Evolutionary conservation across 2,888 invertebrate genomes (phyloP), one percentile per base, ranked within the genome.

Genomic region (Lobophora halterata): DNA sequence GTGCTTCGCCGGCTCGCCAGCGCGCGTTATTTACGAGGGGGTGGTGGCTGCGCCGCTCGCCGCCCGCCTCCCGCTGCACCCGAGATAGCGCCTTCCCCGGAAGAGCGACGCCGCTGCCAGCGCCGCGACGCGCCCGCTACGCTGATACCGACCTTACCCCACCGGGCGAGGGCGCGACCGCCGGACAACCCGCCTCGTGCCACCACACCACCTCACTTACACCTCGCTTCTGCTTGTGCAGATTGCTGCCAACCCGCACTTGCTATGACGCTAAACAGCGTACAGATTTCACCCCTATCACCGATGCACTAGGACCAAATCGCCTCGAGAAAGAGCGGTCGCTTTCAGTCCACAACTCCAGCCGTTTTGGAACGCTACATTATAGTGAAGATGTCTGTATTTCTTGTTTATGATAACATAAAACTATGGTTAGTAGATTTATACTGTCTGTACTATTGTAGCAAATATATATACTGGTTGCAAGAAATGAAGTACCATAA

Each of bases 1-100:
- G 79, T 74, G 86, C 86, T 82, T 85, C 82, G 87, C 83, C 83
- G 81, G 80, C 86, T 85, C 85, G 86, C 87, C 87, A 82, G 85
- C 79, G 80, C 79, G 79, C 79, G 83, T 81, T 85, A 85, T 87
- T 86, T 86, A 86, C 82, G 86, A 82, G 77, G 82, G 85, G 82
- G 81, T 71, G 78, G 74, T 54, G 57, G 62, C 55, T 62, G 58
- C 61, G 63, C 62, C 65, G 46, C 55, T 65, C 62, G 49, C 49
- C 49, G 58, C 64, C 50, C 42, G 59, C 63, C 73, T 58, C 72
- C 70, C 73, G 73, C 65, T 78, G 80, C 82, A 71, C 76, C 72
- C 78, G 79, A 81, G 86, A 82, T 83, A 87, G 85, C 63, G 79
- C 80, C 85, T 80, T 78, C 82, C 80, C 83, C 81, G 85, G 81